Conservation (phyloP, 2,113 vertebrate species). For the Oryctolagus cuniculus region DNA sequence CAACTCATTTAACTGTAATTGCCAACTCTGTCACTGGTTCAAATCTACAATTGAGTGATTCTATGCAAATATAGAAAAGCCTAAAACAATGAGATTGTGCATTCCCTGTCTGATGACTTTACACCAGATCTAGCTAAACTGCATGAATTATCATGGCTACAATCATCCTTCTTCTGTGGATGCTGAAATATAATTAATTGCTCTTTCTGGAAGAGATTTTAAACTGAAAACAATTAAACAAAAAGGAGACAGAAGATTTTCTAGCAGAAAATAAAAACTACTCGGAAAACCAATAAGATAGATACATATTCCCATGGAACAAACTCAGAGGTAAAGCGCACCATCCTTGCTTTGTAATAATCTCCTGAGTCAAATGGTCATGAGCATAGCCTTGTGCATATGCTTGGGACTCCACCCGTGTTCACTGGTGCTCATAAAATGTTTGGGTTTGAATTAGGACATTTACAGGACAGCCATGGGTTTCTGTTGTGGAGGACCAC, state of each 20-base stretch:
- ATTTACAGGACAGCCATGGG: neutral
- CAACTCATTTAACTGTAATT: neutral
- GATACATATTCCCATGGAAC: slow-evolving; percentile 47
- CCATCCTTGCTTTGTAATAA: neutral
- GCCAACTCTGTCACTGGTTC: slow-evolving; percentile 1
- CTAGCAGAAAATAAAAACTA: neutral
- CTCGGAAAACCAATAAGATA: slow-evolving; percentile 52
- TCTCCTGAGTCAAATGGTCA: neutral
- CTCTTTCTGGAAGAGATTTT: slow-evolving; percentile 62
- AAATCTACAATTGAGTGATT: neutral
- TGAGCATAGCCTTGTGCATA: neutral
- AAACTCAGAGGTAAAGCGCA: slow-evolving; percentile 31
- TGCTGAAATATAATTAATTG: slow-evolving; percentile 73
- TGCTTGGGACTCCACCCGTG: neutral
- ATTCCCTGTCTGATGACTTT: neutral
- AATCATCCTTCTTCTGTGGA: slow-evolving; percentile 62
- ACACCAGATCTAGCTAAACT: slow-evolving; percentile 29
- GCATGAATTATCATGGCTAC: slow-evolving; percentile 37
- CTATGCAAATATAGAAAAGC: neutral
- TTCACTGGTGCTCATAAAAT: neutral
- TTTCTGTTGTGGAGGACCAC: neutral
- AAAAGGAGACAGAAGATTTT: slow-evolving; percentile 68
- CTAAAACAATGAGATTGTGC: neutral
- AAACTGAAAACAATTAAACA: slow-evolving; percentile 75
- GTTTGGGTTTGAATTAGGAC: neutral